Evolutionary conservation across 2,888 invertebrate genomes (phyloP).

Genomic region (Aleiodes leptofemur): DNA sequence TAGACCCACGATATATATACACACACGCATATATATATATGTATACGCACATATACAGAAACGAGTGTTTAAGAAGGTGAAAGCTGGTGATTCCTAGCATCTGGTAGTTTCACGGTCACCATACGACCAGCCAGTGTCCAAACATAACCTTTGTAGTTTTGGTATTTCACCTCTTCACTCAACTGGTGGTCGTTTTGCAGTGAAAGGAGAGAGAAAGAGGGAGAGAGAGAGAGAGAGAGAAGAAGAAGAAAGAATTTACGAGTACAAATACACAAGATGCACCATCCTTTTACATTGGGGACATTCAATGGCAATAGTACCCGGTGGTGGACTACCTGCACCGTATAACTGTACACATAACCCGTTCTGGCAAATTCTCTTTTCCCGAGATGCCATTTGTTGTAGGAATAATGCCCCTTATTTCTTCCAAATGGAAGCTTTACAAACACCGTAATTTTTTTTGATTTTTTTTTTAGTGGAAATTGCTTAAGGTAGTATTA

Average conservation of each 20-base stretch:
- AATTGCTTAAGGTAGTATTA: too few species aligned
- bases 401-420: too few species aligned
- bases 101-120: slow-evolving; percentile 38
- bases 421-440: too few species aligned
- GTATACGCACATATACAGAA: too few species aligned
- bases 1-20: background rate
- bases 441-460: too few species aligned
- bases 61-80: background rate
- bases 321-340: slow-evolving; percentile 14
- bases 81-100: slow-evolving; percentile 40
- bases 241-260: background rate
- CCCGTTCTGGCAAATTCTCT: background rate
- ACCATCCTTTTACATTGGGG: slow-evolving; percentile 28
- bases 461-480: too few species aligned
- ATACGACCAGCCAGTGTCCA: slow-evolving; percentile 11
- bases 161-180: slow-evolving; percentile 10
- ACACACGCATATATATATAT: background rate
- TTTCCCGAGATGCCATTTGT: background rate
- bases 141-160: slow-evolving; percentile 26
- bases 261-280: slow-evolving; percentile 1
- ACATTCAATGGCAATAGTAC: background rate
- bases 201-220: background rate
- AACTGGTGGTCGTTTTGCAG: slow-evolving; percentile 15
- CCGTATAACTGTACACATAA: slow-evolving; percentile 22
- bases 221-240: background rate